Evolutionary conservation across 1,140 invertebrate genomes (phyloP), one percentile per base, ranked within the genome.

Genomic region (Triops cancriformis): DNA sequence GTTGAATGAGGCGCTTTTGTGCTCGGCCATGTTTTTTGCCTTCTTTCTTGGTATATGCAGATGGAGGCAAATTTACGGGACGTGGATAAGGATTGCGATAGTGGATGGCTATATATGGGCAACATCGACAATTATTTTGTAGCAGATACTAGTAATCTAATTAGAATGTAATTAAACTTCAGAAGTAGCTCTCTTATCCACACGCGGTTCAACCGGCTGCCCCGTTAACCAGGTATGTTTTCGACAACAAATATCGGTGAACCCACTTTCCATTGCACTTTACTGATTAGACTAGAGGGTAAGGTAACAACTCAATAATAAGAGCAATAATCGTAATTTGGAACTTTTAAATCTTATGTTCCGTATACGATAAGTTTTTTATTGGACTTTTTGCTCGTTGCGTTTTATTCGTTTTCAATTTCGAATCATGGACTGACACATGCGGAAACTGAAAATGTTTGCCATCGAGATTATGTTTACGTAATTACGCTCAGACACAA

Each of bases 71-170:
- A 74, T 82, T 82, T 1, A 82, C 81, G 1, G 82, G 81, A 26
- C 81, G 27, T 31, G 82, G 82, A 73, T 82, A 82, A 26, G 81
- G 82, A 14, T 79, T 82, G 14, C 64, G 31, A 73, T 82, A 82
- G 76, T 82, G 81, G 5, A 80, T 27, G 26, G 82, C 82, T 82
- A 74, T n/a, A n/a, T n/a, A 37, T 37, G n/a, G 14, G 74, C 37
- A 2, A 76, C 18, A 73, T 73, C 3, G 37, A 76, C 43, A 41
- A 75, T 26, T 37, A 27, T 31, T 76, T 37, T n/a, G n/a, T n/a
- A n/a, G 6, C 11, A 31, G 11, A 28, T 1, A n/a, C 11, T 37
- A 78, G 7, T 7, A 72, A 43, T 18, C 73, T 51, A 23, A 7
- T 74, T n/a, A 28, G 14, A 18, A n/a, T 6, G 10, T 18, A n/a